Evolutionary conservation across 2,888 invertebrate genomes (phyloP), one percentile per base, ranked within the genome.

Genomic region (Argyresthia albistria): DNA sequence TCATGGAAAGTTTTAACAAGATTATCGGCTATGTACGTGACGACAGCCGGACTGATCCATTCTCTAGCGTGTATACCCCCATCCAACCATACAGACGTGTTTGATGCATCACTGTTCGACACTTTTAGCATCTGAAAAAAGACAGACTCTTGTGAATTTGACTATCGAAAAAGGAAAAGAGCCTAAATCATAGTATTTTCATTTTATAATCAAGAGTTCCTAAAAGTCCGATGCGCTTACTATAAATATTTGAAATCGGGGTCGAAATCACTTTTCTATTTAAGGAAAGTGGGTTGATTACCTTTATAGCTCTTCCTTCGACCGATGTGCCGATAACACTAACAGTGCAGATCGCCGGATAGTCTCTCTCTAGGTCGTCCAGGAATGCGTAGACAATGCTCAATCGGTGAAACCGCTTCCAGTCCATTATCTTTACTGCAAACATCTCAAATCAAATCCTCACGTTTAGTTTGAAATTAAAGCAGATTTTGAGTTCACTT

Each of bases 51-150:
- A 35, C 92, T 93, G 59, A 95, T 95, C 95, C 95, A 98, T 86
- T 98, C 98, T 39, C 97, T 89, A 0, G 96, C 93, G 66, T 97
- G 96, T 65, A 96, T 96, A 35, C 95, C 94, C 3, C 92, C 93
- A 64, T 93, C 93, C 47, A 93, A 77, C 93, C 94, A 94, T 8
- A 94, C 86, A 0, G 92, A 92, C 0, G 89, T 83, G 59, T 91
- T 93, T 7, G 73, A 80, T 0, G 89, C 78, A 42, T 91, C 88
- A 51, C 93, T 93, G 68, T 93, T 93, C 8, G 94, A 94, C 57
- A 95, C 92, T 67, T 93, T 90, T 54, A 88, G 57, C 83, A 88
- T 84, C 88, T 88, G 56, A 6, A 60, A 60, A 52, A 53, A 8
- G 8, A 2, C 43, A 43, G 10, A 43, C 9, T 39, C 9, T 39